phyloP scores from a whole-genome alignment of 1,140 invertebrate species.

The Pseudomyrmex cubaensis region DNA sequence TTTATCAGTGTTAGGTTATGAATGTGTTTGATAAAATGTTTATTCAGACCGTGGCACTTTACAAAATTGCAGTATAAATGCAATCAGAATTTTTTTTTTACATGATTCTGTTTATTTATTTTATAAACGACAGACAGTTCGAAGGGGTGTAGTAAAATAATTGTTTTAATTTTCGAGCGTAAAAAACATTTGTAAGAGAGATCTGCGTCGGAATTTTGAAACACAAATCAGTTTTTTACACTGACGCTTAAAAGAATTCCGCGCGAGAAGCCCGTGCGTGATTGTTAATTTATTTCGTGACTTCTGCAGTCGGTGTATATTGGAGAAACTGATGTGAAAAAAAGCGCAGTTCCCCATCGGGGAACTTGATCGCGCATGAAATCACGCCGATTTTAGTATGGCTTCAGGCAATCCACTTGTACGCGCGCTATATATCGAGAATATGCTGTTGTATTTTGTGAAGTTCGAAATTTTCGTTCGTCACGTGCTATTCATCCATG shows the following conservation, averaged over 20 bases:
- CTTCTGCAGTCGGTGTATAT: background rate
- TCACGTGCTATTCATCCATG: constrained; percentile 22
- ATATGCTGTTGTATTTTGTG: constrained; percentile 34
- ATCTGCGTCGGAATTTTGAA: background rate
- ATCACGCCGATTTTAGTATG: constrained; percentile 42
- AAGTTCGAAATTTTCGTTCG: constrained; percentile 43
- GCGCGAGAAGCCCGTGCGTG: background rate
- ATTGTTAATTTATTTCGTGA: constrained; percentile 4
- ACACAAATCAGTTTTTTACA: background rate
- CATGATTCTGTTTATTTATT: no score
- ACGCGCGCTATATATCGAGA: background rate
- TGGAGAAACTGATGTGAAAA: constrained; percentile 20
- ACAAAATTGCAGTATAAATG: no score
- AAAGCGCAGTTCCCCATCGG: constrained; percentile 29
- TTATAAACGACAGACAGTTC: background rate
- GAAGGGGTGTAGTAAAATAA: background rate
- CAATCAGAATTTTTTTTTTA: no score
- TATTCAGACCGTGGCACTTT: no score
- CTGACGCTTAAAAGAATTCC: no score
- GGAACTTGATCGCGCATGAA: constrained; percentile 43
- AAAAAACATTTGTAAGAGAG: background rate
- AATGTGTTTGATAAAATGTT: no score
- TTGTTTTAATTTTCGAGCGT: constrained; percentile 1
- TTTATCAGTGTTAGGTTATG: no score
- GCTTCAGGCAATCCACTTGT: constrained; percentile 38